Percentiles rank a stretch among this genome's conserved stretches.
phyloP scores from a whole-genome alignment of 2,888 invertebrate genomes.

The Drepanosiphum platanoidis region DNA sequence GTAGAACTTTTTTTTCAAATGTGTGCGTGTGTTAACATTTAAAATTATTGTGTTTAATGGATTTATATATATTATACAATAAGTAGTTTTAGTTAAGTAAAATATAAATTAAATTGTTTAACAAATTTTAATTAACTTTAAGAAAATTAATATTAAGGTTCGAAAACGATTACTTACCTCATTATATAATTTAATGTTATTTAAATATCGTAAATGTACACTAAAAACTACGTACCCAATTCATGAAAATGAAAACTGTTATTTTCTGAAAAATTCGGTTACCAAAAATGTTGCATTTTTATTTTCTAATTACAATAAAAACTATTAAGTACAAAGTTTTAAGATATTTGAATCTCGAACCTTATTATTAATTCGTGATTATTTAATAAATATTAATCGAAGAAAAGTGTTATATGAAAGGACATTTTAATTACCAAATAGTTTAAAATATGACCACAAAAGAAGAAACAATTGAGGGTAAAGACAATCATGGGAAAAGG shows the following conservation, averaged over 20 bases:
- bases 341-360: neutral
- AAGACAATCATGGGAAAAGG: conserved; percentile 55
- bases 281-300: neutral
- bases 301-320: neutral
- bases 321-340: conserved; percentile 1
- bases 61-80: conserved; percentile 13
- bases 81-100: neutral
- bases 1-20: conserved; percentile 18
- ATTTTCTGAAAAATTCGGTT: no score
- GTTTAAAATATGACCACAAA: conserved; percentile 45
- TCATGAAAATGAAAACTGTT: neutral
- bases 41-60: conserved; percentile 15
- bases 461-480: conserved; percentile 56
- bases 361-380: conserved; percentile 22
- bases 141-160: conserved; percentile 22
- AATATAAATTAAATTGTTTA: conserved; percentile 14
- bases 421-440: conserved; percentile 51
- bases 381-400: conserved; percentile 21
- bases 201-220: neutral
- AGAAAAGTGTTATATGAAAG: conserved; percentile 30
- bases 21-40: conserved; percentile 29
- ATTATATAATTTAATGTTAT: neutral
- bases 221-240: neutral
- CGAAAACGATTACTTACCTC: conserved; percentile 1
- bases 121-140: conserved; percentile 5